Evolutionary conservation across 64 coral and sea anemone species (phyloP).

Genomic region (Actinia equina): DNA sequence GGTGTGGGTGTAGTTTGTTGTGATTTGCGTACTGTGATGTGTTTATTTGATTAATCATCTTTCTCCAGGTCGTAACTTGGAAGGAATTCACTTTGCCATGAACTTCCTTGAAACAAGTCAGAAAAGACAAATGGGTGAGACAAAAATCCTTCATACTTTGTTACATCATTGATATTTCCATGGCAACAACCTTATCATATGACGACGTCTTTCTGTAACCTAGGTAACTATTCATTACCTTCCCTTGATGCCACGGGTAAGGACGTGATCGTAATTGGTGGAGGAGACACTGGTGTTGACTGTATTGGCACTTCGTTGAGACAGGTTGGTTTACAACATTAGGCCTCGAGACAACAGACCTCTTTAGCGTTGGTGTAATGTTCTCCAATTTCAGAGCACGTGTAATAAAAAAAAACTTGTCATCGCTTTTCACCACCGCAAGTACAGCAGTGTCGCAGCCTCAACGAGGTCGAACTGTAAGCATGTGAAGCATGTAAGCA

Average conservation of each 20-base stretch:
- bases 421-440: too few relatives aligned
- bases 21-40: too few relatives aligned
- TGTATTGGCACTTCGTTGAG: slow-evolving; percentile 88
- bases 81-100: slow-evolving; percentile 92
- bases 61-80: slow-evolving; percentile 66
- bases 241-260: slow-evolving; percentile 69
- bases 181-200: background rate
- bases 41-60: too few relatives aligned
- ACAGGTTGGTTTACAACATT: slow-evolving; percentile 51
- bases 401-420: too few relatives aligned
- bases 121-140: slow-evolving; percentile 91
- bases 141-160: background rate
- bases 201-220: background rate
- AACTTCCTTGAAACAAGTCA: slow-evolving; percentile 91
- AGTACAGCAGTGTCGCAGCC: too few relatives aligned
- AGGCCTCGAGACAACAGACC: too few relatives aligned
- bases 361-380: too few relatives aligned
- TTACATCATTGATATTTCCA: background rate
- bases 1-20: too few relatives aligned
- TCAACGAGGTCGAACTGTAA: too few relatives aligned
- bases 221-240: slow-evolving; percentile 71
- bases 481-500: too few relatives aligned
- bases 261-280: slow-evolving; percentile 90
- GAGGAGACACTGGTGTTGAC: slow-evolving; percentile 95
- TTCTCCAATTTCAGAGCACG: too few relatives aligned